Base-by-base conservation (phyloP, 2,113 vertebrate species). In the Malurus alboscapulatus region DNA sequence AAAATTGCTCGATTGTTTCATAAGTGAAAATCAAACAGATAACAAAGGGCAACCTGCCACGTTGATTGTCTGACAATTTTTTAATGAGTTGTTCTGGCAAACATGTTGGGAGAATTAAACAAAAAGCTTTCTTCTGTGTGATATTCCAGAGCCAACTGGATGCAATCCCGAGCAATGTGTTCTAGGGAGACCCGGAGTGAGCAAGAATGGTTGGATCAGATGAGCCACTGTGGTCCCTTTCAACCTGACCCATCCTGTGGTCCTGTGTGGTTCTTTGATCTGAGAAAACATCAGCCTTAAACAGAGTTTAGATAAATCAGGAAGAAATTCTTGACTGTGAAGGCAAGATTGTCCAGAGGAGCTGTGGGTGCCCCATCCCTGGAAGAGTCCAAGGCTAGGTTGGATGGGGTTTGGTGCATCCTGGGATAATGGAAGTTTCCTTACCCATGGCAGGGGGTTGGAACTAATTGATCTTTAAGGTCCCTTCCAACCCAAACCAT, bases 271-370 rank as follows among this genome's bases (percentile, higher is more conserved):
- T 45, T 59, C 57, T 45, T 54, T 25, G 20, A 17, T 11, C 17
- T 20, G 30, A 73, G 45, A 57, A 12, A 78, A 50, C 1, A 17
- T 10, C 34, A 26, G 17, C 14, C 61, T 47, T 30, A 26, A 26
- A 22, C 8, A 16, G n/a, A 74, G 2, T 54, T 40, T 30, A 47
- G 38, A 26, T 54, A 18, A 54, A 30, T 34, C 34, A 40, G n/a
- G n/a, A 61, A 20, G 9, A 42, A 67, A 22, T 3, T 40, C 11
- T 67, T 38, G 8, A 9, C 29, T 53, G 24, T 53, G 38, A 38
- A 1, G 0, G 11, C 21, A 20, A 9, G n/a, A n/a, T n/a, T n/a
- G 2, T 1, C 24, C 45, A 17, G 27, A 38, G n/a, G 0, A 67
- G 16, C 9, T n/a, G 17, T 12, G 40, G 24, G 0, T 54, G 47